These are phyloP conservation scores for Apogon hyalosoma DNA, from an alignment of 2,797 vertebrate genomes.

Conservation along the genomic window DNA sequence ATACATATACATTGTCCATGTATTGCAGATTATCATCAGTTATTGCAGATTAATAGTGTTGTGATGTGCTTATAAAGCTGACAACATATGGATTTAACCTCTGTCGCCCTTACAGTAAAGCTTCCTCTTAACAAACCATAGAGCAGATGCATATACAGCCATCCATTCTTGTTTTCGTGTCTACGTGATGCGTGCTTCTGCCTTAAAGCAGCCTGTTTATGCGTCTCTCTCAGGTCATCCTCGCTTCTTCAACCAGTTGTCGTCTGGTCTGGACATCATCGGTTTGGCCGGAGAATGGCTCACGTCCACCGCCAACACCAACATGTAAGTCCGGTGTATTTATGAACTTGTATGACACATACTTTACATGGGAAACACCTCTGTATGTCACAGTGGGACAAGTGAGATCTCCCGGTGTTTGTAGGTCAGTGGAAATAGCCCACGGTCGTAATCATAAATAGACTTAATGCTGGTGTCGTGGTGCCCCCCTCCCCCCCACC, in stretches of 20 bases:
- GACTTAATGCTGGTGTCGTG: conserved; percentile 16
- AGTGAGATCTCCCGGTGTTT: conserved; percentile 39
- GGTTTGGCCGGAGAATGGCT: conserved; percentile 98
- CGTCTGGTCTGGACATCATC: conserved; percentile 95
- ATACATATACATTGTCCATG: too few relatives aligned
- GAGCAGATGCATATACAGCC: background rate
- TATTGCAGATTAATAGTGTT: too few relatives aligned
- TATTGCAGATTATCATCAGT: too few relatives aligned
- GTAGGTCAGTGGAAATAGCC: conserved; percentile 55
- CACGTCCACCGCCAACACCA: conserved; percentile 97
- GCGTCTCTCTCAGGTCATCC: conserved; percentile 89
- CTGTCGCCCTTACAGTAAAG: background rate
- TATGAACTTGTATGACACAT: conserved; percentile 7
- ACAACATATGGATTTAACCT: too few relatives aligned
- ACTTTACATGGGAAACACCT: conserved; percentile 38
- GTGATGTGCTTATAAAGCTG: too few relatives aligned
- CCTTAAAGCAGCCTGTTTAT: conserved; percentile 8
- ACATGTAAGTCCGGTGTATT: conserved; percentile 89
- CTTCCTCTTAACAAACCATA: background rate
- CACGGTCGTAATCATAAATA: conserved; percentile 33
- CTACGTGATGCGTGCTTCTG: background rate
- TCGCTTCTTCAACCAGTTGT: conserved; percentile 98
- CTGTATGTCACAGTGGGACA: conserved; percentile 32
- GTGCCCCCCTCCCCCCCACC: conserved; percentile 1
- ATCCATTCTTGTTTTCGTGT: conserved; percentile 3